Percentiles rank a stretch among this genome's conserved stretches.
phyloP scores from a whole-genome alignment of 2,888 invertebrate genomes.

The Heterodera filipjevi region DNA sequence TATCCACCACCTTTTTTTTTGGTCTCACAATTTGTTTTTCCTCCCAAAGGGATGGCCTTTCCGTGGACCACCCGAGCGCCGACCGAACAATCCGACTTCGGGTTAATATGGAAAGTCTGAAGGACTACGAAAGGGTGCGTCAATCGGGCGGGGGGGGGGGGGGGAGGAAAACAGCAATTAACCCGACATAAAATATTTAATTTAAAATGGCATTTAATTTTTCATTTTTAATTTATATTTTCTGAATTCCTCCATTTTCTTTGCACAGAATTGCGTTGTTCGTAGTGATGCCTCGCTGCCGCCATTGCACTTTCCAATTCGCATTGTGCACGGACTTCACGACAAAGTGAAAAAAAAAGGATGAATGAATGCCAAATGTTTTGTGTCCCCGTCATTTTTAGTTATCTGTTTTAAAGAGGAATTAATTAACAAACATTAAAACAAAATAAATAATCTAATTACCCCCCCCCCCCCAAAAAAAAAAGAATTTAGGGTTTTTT shows the following conservation, averaged over 20 bases:
- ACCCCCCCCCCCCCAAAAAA: too few relatives aligned
- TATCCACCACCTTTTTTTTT: background rate
- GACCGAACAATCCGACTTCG: constrained; percentile 35
- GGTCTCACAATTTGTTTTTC: too few relatives aligned
- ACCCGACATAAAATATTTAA: too few relatives aligned
- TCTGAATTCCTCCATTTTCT: background rate
- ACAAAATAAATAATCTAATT: too few relatives aligned
- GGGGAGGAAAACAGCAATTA: too few relatives aligned
- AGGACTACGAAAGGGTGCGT: constrained; percentile 41
- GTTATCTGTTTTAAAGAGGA: too few relatives aligned
- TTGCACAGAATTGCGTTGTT: constrained; percentile 38
- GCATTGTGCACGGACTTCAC: constrained; percentile 44
- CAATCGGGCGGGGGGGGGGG: too few relatives aligned
- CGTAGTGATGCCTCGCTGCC: background rate
- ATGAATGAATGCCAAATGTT: background rate
- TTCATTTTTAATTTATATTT: background rate
- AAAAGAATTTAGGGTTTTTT: too few relatives aligned
- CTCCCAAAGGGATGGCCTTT: constrained; percentile 19
- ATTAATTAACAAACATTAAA: too few relatives aligned
- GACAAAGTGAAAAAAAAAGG: constrained; percentile 32
- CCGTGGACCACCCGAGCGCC: constrained; percentile 35
- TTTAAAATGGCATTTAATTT: too few relatives aligned
- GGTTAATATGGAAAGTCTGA: constrained; percentile 35
- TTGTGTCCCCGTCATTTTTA: background rate
- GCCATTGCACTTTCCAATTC: constrained; percentile 36